Evolutionary conservation across 2,888 invertebrate genomes (phyloP), one percentile per base, ranked within the genome.

Genomic region (Plutella xylostella): DNA sequence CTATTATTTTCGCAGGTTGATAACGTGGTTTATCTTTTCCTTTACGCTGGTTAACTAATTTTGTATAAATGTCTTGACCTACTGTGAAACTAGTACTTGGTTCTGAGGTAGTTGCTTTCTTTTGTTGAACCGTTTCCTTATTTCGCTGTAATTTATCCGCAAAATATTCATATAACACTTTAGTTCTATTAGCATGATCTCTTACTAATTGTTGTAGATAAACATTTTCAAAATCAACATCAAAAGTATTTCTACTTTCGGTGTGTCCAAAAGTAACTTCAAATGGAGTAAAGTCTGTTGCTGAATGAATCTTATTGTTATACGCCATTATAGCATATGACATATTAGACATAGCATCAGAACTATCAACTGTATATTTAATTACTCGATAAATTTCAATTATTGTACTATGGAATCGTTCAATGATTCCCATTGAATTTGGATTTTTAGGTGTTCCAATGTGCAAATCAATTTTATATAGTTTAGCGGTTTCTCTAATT

Each of bases 341-440:
- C 35, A 19, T 35, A 11, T 47, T 37, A 20, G 20, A 30, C 31
- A 50, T 48, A 3, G 38, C 21, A 19, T 20, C 21, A n/a, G 20
- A 11, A 9, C 14, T 19, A 17, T 37, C 33, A 19, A 45, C 17
- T 41, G 57, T 51, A 21, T 57, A 57, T 44, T 57, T 58, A 1
- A 56, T 57, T 18, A 60, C 21, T n/a, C 57, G 39, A 34, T 58
- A 57, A 1, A 60, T 57, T 45, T 57, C 56, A 19, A 33, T 33
- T 33, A 35, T 7, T 4, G 35, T n/a, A 31, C 4, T 11, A 4
- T 31, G 31, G 12, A 12, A 57, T 14, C 57, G 30, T 48, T 58
- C 55, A 1, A 58, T 28, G 2, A 54, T 22, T 9, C 51, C 54
- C 48, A 53, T 35, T 17, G 34, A 35, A 2, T 14, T 35, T 4